These are phyloP conservation scores for Promerops cafer DNA, from an alignment of 2,113 vertebrate species.

Conservation along the genomic window DNA sequence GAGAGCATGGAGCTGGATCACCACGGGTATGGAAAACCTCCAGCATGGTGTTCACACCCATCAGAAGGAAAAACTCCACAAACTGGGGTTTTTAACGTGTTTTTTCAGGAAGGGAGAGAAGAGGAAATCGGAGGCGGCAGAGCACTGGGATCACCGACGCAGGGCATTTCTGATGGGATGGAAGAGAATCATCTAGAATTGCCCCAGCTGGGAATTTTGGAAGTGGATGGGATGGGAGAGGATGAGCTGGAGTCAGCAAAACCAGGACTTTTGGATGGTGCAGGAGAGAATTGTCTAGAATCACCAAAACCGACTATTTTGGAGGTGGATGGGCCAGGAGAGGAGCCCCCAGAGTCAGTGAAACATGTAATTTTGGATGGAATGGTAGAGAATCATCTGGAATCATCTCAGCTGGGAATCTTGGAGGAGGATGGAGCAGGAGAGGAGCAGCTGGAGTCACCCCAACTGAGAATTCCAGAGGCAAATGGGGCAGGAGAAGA, in stretches of 20 bases:
- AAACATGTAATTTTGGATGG: not conserved
- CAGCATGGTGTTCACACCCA: not conserved
- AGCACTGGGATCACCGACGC: rapidly evolving
- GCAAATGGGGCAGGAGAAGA: not conserved
- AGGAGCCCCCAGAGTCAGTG: not conserved
- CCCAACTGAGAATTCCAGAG: not conserved
- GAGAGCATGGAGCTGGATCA: not conserved
- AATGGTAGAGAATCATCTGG: not conserved
- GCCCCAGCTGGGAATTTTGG: not conserved
- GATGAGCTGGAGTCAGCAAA: not conserved
- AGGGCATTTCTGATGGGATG: not conserved
- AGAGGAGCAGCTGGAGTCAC: not conserved
- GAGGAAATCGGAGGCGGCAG: rapidly evolving
- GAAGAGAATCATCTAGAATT: not conserved
- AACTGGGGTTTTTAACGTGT: rapidly evolving
- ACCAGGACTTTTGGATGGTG: not conserved
- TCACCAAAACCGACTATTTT: rapidly evolving
- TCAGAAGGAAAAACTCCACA: not conserved
- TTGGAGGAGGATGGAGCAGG: not conserved
- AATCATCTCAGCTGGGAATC: not conserved
- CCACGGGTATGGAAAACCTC: not conserved
- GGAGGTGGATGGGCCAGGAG: not conserved
- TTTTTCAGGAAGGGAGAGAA: not conserved
- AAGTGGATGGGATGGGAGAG: rapidly evolving
- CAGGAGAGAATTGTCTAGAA: not conserved